phyloP scores from a whole-genome alignment of 2,113 vertebrate genomes.

The Scomber colias region DNA sequence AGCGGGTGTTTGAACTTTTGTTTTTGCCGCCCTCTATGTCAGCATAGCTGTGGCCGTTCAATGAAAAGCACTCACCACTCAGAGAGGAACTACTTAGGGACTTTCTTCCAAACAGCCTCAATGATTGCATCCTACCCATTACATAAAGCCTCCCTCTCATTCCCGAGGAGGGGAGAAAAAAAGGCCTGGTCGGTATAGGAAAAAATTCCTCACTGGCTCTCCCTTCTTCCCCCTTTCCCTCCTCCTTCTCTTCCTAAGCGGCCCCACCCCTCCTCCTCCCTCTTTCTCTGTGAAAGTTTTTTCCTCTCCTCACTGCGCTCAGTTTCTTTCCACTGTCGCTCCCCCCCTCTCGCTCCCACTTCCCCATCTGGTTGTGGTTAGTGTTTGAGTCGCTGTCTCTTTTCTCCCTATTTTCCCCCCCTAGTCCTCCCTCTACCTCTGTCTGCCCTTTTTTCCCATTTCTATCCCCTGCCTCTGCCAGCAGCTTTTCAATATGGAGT shows the following conservation, averaged over 20 bases:
- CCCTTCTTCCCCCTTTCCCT: slow-evolving; percentile 22
- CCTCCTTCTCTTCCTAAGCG: slow-evolving; percentile 6
- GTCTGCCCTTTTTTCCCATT: slow-evolving; percentile 13
- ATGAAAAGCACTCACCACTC: slow-evolving; percentile 24
- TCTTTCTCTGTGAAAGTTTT: slow-evolving; percentile 47
- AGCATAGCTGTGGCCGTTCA: slow-evolving; percentile 46
- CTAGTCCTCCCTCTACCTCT: neutral
- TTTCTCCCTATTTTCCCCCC: slow-evolving; percentile 32
- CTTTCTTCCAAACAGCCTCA: slow-evolving; percentile 44
- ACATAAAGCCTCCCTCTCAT: slow-evolving; percentile 71
- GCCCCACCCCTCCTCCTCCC: slow-evolving; percentile 42
- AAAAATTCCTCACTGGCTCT: slow-evolving; percentile 76
- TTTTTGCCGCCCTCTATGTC: slow-evolving; percentile 12
- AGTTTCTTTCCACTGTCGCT: slow-evolving; percentile 63
- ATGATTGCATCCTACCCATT: slow-evolving; percentile 60
- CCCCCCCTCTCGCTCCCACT: slow-evolving; percentile 11
- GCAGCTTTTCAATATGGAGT: slow-evolving; percentile 49
- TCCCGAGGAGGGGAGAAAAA: slow-evolving; percentile 33
- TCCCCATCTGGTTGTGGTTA: slow-evolving; percentile 80
- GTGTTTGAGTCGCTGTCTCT: slow-evolving; percentile 52
- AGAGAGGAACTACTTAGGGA: slow-evolving; percentile 36
- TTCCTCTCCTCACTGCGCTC: slow-evolving; percentile 44
- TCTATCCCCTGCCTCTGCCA: slow-evolving; percentile 28
- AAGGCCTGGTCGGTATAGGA: slow-evolving; percentile 61
- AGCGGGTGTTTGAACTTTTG: slow-evolving; percentile 18